Evolutionary conservation across 2,113 vertebrate genomes (phyloP), one percentile per base, ranked within the genome.

Genomic region (Paramisgurnus dabryanus): DNA sequence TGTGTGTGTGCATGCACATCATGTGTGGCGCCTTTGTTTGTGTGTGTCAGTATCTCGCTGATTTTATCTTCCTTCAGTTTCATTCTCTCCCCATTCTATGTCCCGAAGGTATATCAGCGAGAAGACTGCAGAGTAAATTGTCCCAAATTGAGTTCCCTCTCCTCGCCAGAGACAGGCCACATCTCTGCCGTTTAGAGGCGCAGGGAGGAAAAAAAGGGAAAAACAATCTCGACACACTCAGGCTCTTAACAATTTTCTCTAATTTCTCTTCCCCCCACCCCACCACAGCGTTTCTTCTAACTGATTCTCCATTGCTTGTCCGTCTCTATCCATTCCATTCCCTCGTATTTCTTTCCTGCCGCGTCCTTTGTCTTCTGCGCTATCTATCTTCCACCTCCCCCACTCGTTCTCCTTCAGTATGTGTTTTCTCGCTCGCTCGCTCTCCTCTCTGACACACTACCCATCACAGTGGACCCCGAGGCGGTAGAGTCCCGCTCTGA

Each of bases 101-200:
- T 95, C 94, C 91, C 95, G 91, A 94, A 93, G 93, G 94, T 96
- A 95, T 93, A 93, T 92, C 91, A 93, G 94, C 94, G 93, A 93
- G 95, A 93, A 95, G 95, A 95, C 95, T 95, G 95, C 95, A 88
- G 93, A 96, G 96, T 96, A 97, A 98, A 98, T 98, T 96, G 95
- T 95, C 95, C 94, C 96, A 98, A 98, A 98, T 98, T 98, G 95
- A 97, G 95, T 96, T 98, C 95, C 95, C 71, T 96, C 91, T 96
- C 97, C 95, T 94, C 93, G 91, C 94, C 94, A 94, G 92, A 96
- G 94, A 95, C 93, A 95, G 93, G 92, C 90, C 94, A 95, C 93
- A 94, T 93, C 95, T 94, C 93, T 89, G 93, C 93, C 94, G 89
- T 93, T 94, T 89, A 85, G 93, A 94, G 91, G 90, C 92, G 43